Evolutionary conservation across 2,797 vertebrate species (phyloP).

Genomic region (Cetoscarus ocellatus): DNA sequence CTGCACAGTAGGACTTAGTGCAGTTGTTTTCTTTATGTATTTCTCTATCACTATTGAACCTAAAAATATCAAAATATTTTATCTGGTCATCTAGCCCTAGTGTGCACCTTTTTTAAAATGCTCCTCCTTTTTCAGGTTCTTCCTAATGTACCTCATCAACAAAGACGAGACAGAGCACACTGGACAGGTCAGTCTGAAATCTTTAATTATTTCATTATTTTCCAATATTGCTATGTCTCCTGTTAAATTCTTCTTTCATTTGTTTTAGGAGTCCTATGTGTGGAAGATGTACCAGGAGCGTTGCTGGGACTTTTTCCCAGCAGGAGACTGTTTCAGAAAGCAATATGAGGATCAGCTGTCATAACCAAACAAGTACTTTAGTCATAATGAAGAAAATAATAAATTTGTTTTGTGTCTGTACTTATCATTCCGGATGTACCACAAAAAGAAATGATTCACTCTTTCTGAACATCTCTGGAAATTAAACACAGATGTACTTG

Average conservation of each 20-base stretch:
- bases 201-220: not conserved
- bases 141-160: slow-evolving; percentile 96
- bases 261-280: slow-evolving; percentile 92
- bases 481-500: not conserved
- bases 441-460: slow-evolving; percentile 1
- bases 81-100: too few species aligned
- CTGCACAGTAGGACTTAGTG: too few species aligned
- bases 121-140: slow-evolving; percentile 86
- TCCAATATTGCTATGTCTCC: not conserved
- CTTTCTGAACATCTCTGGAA: not conserved
- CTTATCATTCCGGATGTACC: slow-evolving; percentile 41
- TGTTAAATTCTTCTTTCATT: not conserved
- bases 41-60: too few species aligned
- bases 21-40: too few species aligned
- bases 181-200: slow-evolving; percentile 86
- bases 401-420: not conserved
- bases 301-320: slow-evolving; percentile 96
- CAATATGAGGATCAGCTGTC: slow-evolving; percentile 95
- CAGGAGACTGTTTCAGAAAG: slow-evolving; percentile 95
- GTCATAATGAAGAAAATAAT: not conserved
- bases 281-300: slow-evolving; percentile 98
- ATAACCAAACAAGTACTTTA: slow-evolving; percentile 58
- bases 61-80: too few species aligned
- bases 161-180: slow-evolving; percentile 97
- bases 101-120: slow-evolving; percentile 3